Percentiles rank a stretch among this genome's conserved stretches.
Evolutionary conservation across 2,113 vertebrate species (phyloP).

Genomic region (Columba livia): DNA sequence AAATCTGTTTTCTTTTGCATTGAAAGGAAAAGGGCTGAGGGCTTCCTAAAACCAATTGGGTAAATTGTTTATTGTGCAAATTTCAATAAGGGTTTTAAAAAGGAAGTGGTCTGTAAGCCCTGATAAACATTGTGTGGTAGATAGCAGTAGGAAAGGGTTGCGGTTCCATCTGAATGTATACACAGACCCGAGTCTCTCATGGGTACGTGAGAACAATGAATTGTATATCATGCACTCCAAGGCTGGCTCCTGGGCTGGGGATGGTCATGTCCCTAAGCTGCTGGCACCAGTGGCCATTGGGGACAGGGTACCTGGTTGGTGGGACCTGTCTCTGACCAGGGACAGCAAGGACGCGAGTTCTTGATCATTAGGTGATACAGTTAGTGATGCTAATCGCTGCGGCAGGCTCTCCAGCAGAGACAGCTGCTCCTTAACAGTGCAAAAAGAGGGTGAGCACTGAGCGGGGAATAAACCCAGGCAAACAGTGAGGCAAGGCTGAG

Average conservation of each 20-base stretch:
- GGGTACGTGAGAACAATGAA: neutral
- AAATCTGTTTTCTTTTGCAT: constrained; percentile 23
- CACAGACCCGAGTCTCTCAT: constrained; percentile 10
- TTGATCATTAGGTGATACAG: neutral
- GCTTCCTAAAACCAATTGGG: constrained; percentile 49
- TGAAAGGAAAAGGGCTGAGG: constrained; percentile 56
- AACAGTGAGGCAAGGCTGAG: neutral
- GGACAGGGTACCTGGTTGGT: neutral
- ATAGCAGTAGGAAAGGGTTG: constrained; percentile 49
- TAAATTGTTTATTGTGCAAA: constrained; percentile 71
- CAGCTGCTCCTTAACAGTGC: neutral
- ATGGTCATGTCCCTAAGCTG: neutral
- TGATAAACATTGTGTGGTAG: constrained; percentile 62
- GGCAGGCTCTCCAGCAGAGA: neutral
- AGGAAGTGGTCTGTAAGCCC: constrained; percentile 71
- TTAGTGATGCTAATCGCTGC: neutral
- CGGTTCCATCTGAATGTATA: constrained; percentile 37
- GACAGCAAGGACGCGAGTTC: neutral
- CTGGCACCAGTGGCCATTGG: rapidly evolving
- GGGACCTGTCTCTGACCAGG: neutral
- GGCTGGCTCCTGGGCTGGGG: neutral
- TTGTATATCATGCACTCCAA: neutral
- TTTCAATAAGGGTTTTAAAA: constrained; percentile 67
- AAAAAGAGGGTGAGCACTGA: neutral
- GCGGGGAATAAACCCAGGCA: neutral